These are phyloP conservation scores for Spodoptera frugiperda DNA, from an alignment of 1,140 invertebrate genomes.

Conservation along the genomic window DNA sequence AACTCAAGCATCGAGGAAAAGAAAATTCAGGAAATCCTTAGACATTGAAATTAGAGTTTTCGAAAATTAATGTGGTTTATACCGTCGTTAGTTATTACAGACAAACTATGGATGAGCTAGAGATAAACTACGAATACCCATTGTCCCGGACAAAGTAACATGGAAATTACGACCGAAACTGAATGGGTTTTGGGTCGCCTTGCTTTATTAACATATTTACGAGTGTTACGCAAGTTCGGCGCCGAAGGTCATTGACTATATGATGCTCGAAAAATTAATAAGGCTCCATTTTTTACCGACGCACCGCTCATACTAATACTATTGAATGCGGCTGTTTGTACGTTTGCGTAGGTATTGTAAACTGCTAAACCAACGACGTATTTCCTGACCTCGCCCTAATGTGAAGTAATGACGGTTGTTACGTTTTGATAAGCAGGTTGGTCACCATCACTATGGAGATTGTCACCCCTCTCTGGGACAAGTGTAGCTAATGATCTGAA, in stretches of 20 bases:
- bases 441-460: background rate
- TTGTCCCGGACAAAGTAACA: conserved; percentile 41
- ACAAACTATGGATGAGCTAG: conserved; percentile 26
- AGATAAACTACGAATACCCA: conserved; percentile 24
- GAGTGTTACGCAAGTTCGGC: conserved; percentile 20
- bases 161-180: conserved; percentile 36
- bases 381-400: background rate
- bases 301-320: background rate
- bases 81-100: conserved; percentile 25
- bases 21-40: background rate
- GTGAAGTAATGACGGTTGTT: conserved; percentile 8
- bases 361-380: background rate
- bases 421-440: conserved; percentile 1
- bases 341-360: background rate
- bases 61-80: conserved; percentile 34
- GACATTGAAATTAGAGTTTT: background rate
- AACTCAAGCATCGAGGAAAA: background rate
- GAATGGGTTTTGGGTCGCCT: conserved; percentile 39
- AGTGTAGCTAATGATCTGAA: background rate
- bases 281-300: conserved; percentile 17
- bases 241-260: conserved; percentile 26
- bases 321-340: conserved; percentile 1
- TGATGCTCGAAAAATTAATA: conserved; percentile 33
- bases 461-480: conserved; percentile 4
- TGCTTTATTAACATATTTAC: conserved; percentile 39